phyloP scores from a whole-genome alignment of 2,113 vertebrate genomes.

The Xiphophorus couchianus region DNA sequence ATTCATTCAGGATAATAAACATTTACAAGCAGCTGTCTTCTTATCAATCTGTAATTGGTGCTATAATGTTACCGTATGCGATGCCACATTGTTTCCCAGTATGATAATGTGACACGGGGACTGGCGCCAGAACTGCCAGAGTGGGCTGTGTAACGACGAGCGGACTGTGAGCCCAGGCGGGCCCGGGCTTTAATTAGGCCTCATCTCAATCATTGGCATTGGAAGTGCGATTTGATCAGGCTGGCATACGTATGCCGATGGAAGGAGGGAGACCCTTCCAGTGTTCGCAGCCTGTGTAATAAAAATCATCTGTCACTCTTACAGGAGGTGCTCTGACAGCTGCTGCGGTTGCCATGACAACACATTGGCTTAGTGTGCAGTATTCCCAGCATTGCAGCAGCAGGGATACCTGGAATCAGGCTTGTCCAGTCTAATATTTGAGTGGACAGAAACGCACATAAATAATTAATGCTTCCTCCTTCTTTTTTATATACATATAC shows the following conservation, averaged over 20 bases:
- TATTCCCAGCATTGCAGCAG: constrained; percentile 50
- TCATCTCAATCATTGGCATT: constrained; percentile 86
- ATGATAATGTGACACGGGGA: constrained; percentile 41
- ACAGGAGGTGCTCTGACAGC: constrained; percentile 82
- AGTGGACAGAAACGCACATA: background rate
- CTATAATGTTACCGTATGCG: constrained; percentile 31
- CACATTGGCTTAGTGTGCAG: constrained; percentile 60
- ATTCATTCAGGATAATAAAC: background rate
- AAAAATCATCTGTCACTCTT: constrained; percentile 89
- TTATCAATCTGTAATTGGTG: constrained; percentile 18
- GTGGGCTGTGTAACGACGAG: constrained; percentile 60
- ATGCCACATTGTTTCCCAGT: constrained; percentile 35
- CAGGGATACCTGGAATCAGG: constrained; percentile 16
- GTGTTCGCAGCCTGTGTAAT: constrained; percentile 85
- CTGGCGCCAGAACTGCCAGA: constrained; percentile 37
- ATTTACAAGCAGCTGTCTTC: background rate
- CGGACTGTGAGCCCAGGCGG: constrained; percentile 61
- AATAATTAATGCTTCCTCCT: background rate
- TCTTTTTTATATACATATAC: background rate
- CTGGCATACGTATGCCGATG: constrained; percentile 83
- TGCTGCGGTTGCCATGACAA: constrained; percentile 80
- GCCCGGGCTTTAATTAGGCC: constrained; percentile 82
- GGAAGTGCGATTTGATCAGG: constrained; percentile 82
- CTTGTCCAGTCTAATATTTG: constrained; percentile 17
- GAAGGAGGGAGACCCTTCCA: constrained; percentile 80